Evolutionary conservation across 2,888 invertebrate species (phyloP), one percentile per base, ranked within the genome.

Genomic region (Tachina lurida): DNA sequence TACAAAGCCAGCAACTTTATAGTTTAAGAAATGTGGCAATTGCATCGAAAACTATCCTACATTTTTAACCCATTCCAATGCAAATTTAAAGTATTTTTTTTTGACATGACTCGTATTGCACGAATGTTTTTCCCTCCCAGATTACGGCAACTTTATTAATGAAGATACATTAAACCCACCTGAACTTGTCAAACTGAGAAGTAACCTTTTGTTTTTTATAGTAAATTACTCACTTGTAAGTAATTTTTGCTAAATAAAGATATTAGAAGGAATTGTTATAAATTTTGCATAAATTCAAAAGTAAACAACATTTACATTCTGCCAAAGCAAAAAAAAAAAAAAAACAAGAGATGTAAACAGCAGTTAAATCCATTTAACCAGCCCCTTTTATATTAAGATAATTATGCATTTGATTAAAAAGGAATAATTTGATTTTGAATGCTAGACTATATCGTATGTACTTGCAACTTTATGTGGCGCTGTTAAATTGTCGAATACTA

Each of bases 241-340:
- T 60, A 68, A 68, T 68, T 52, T 39, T 39, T 49, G 43, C 13
- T 54, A 54, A 78, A 70, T 31, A 78, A 31, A 78, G 43, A 52
- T 70, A 54, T 70, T 70, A 54, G n/a, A 43, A 52, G 31, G 19
- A 41, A 77, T 41, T 68, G 43, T 77, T 67, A 58, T 39, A 49
- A 47, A 47, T 68, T 63, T 67, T 43, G 10, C 22, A 78, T 62
- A 78, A 78, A 70, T 70, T 78, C 17, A 22, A 70, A 78, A 54
- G 22, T 60, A 70, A 70, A 70, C 19, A 63, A 65, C 52, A 54
- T 19, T 74, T 31, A 49, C 43, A 41, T n/a, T n/a, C 0, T 15
- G 22, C 12, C 17, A 54, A 63, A 10, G 1, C 17, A 54, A 63
- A 10, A 0, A 22, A 52, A 63, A 10, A n/a, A n/a, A 75, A n/a